Evolutionary conservation across 2,113 vertebrate genomes (phyloP).

Genomic region (Rhynchomys soricoides): DNA sequence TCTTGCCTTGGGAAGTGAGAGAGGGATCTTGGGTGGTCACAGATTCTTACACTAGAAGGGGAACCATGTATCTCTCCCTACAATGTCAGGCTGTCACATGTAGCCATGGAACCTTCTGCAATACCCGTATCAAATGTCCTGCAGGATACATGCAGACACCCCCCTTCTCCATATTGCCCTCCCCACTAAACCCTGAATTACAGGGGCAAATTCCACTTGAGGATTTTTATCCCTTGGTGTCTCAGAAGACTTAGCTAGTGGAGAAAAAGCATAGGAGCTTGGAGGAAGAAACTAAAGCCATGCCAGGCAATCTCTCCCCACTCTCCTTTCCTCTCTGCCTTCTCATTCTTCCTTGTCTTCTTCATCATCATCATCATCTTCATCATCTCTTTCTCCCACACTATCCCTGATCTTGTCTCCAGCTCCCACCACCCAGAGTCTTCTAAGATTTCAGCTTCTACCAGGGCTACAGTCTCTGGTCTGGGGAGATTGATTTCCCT

Average conservation of each 20-base stretch:
- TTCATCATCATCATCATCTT: not conserved
- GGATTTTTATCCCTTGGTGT: not conserved
- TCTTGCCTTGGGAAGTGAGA: not conserved
- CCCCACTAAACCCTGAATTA: too few relatives aligned
- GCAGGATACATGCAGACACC: not conserved
- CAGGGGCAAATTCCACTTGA: not conserved
- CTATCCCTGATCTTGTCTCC: not conserved
- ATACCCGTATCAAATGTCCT: fast-evolving
- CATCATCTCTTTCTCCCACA: not conserved
- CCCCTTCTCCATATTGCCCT: not conserved
- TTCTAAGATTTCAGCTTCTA: not conserved
- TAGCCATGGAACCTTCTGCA: not conserved
- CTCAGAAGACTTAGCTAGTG: too few relatives aligned
- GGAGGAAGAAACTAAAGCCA: not conserved
- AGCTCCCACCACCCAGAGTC: too few relatives aligned
- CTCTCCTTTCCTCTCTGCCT: not conserved
- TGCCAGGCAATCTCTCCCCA: not conserved
- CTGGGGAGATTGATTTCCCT: not conserved
- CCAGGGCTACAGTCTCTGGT: fast-evolving
- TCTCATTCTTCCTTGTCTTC: not conserved
- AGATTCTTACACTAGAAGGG: not conserved
- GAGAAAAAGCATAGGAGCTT: not conserved
- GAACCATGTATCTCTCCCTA: not conserved
- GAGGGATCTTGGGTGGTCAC: not conserved
- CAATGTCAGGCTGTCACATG: not conserved